A percentile compares a stretch with the other conserved stretches of the same genome.
Evolutionary conservation across 2,888 invertebrate species (phyloP).

Genomic region (Hipparchia semele): DNA sequence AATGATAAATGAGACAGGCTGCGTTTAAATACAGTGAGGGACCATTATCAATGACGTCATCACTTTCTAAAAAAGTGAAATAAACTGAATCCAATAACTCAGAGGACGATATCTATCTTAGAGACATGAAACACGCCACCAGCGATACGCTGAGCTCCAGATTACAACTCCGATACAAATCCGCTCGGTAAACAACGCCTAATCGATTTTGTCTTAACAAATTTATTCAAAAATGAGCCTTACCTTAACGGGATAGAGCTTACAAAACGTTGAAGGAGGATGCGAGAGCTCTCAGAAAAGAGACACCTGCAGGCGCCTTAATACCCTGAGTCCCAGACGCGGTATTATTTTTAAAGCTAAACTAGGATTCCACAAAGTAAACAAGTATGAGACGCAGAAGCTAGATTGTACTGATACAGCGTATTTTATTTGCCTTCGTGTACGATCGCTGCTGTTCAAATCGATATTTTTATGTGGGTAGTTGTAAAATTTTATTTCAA

Average conservation of each 20-base stretch:
- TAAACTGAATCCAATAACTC: constrained; percentile 26
- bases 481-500: not conserved
- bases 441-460: not conserved
- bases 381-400: constrained; percentile 40
- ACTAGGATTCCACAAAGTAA: constrained; percentile 53
- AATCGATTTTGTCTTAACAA: constrained; percentile 56
- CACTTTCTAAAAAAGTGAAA: not conserved
- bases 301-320: constrained; percentile 63
- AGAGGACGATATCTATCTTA: constrained; percentile 28
- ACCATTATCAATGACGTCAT: too few relatives aligned
- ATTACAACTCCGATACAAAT: constrained; percentile 67
- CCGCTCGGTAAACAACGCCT: constrained; percentile 61
- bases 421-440: constrained; percentile 10
- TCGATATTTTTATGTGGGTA: constrained; percentile 1
- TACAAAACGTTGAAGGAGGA: constrained; percentile 40
- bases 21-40: too few relatives aligned
- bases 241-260: constrained; percentile 32
- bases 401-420: constrained; percentile 6
- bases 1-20: too few relatives aligned
- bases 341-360: constrained; percentile 66
- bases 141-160: constrained; percentile 48
- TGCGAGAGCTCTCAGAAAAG: constrained; percentile 46
- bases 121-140: constrained; percentile 37
- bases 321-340: constrained; percentile 49
- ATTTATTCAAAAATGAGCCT: constrained; percentile 44